Conservation (phyloP, 2,113 vertebrate species). For the Neolamprologus falcicula region DNA sequence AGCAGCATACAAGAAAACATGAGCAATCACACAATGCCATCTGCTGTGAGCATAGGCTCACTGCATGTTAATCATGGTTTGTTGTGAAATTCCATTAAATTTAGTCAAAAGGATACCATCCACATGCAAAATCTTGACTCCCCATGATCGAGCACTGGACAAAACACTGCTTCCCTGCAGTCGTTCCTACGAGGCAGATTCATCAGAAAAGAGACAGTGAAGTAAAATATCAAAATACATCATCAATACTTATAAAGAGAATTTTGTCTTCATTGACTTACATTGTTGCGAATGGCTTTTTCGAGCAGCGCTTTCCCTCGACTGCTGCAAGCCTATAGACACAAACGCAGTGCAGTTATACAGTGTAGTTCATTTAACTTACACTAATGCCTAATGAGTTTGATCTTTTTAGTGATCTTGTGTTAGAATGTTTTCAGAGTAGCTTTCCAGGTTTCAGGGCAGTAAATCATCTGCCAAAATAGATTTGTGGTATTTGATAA, state of each 20-base stretch:
- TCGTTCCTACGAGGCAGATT: constrained; percentile 57
- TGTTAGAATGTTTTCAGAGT: background rate
- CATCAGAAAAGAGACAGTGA: background rate
- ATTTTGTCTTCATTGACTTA: constrained; percentile 45
- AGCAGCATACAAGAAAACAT: background rate
- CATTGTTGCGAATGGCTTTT: constrained; percentile 83
- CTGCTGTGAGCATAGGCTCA: constrained; percentile 36
- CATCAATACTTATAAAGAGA: background rate
- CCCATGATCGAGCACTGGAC: constrained; percentile 75
- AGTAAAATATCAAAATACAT: background rate
- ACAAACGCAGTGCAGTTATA: background rate
- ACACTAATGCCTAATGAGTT: background rate
- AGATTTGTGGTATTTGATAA: background rate
- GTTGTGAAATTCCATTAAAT: background rate
- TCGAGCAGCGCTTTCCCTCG: constrained; percentile 81
- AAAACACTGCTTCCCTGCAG: constrained; percentile 70
- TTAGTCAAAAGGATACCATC: constrained; percentile 74
- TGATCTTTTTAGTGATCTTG: background rate
- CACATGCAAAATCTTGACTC: constrained; percentile 76
- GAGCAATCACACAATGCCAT: constrained; percentile 13
- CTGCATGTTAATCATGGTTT: background rate
- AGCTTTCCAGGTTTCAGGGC: background rate
- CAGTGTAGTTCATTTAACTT: background rate
- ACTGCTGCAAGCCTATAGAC: constrained; percentile 72
- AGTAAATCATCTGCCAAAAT: background rate